Evolutionary conservation across 2,797 vertebrate species (phyloP), one percentile per base, ranked within the genome.

Genomic region (Tragopan temminckii): DNA sequence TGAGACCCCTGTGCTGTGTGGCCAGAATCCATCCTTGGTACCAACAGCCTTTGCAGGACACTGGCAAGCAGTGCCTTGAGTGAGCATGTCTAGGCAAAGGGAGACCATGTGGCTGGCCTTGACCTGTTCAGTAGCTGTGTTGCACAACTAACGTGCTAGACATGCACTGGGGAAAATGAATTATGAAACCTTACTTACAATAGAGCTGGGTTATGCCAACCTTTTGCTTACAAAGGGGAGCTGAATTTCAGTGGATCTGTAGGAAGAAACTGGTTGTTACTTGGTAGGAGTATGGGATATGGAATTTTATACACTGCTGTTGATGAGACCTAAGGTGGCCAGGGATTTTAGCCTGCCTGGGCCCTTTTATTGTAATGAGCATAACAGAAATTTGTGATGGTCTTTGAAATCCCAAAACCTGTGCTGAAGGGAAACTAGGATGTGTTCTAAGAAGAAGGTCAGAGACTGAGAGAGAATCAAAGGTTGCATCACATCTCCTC

Each of bases 101-200:
- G 11, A 43, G 36, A 25, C 36, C 13, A 33, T 0, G 0, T 10
- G 27, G 24, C 2, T 82, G 53, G 20, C 63, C 24, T 40, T 72
- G 16, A 46, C 52, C n/a, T 29, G 17, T 38, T 20, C 1, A 1
- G 8, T 27, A 67, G 40, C 45, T 1, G 0, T 16, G 4, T 4
- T 33, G 27, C 15, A 35, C 5, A 50, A 6, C 12, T 81, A 10
- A 45, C 57, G 45, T 71, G 16, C 33, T 84, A 25, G 6, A 23
- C 0, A 0, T 16, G 11, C 40, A 36, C 10, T 24, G 7, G 17
- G 13, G 15, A 48, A 78, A 63, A 24, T 59, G 42, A 59, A 3
- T 79, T 68, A 10, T 35, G 27, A 69, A 72, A 59, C 35, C 5
- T 33, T 76, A 61, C 57, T 64, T 84, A 46, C 61, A 42, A 7